Evolutionary conservation across 2,888 invertebrate species (phyloP).

Genomic region (Autographa gamma): DNA sequence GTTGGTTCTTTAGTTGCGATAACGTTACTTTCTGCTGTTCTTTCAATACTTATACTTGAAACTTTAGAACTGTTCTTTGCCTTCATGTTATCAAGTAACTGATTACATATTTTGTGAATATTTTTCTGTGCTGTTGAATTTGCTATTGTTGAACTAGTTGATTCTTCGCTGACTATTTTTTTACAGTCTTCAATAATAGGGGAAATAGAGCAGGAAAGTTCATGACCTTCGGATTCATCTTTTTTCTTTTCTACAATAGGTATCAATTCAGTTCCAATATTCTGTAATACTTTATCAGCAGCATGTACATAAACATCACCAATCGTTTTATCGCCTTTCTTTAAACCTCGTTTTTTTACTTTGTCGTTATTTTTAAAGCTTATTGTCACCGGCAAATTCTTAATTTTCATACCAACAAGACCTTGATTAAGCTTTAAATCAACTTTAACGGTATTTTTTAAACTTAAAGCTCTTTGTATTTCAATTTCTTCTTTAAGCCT

Average conservation of each 20-base stretch:
- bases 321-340: neutral
- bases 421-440: slow-evolving; percentile 70
- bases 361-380: neutral
- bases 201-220: neutral
- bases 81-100: slow-evolving; percentile 13
- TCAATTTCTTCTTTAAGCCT: slow-evolving; percentile 43
- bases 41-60: neutral
- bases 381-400: neutral
- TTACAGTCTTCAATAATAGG: neutral
- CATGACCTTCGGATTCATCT: neutral
- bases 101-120: slow-evolving; percentile 24
- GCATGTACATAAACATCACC: slow-evolving; percentile 15
- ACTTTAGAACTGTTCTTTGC: slow-evolving; percentile 6
- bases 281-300: slow-evolving; percentile 20
- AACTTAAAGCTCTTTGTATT: slow-evolving; percentile 42
- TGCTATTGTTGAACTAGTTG: slow-evolving; percentile 11
- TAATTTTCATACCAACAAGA: slow-evolving; percentile 68
- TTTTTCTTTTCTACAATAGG: slow-evolving; percentile 12
- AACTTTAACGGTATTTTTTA: slow-evolving; percentile 50
- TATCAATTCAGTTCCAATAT: slow-evolving; percentile 29
- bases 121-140: slow-evolving; percentile 15
- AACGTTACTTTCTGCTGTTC: neutral
- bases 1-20: neutral
- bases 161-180: neutral
- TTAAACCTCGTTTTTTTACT: neutral